phyloP scores from a whole-genome alignment of 1,140 invertebrate species.

The Zaprionus capensis region DNA sequence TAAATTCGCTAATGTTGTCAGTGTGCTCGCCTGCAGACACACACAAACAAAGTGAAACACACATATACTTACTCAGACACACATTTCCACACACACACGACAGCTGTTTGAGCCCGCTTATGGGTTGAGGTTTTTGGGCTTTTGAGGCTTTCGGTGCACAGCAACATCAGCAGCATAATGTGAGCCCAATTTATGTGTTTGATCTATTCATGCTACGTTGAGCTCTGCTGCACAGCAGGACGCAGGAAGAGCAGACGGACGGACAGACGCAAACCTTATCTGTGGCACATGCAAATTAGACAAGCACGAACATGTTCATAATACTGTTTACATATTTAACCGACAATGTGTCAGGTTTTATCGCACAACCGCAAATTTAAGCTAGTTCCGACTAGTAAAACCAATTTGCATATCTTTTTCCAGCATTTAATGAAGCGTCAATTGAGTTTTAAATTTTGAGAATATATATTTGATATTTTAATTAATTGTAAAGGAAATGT shows the following conservation, averaged over 20 bases:
- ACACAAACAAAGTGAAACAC: background rate
- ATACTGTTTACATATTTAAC: slow-evolving; percentile 58
- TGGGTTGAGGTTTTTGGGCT: slow-evolving; percentile 4
- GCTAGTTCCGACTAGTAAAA: slow-evolving; percentile 6
- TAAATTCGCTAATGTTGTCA: slow-evolving; percentile 47
- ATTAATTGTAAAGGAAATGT: background rate
- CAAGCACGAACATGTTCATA: slow-evolving; percentile 41
- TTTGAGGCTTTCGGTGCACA: slow-evolving; percentile 9
- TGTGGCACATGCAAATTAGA: slow-evolving; percentile 65
- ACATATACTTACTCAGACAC: background rate
- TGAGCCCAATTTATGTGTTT: slow-evolving; percentile 67
- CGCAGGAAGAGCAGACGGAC: background rate
- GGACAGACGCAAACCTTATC: slow-evolving; percentile 45
- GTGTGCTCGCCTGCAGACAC: slow-evolving; percentile 25
- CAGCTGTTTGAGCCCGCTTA: slow-evolving; percentile 1
- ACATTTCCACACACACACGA: background rate
- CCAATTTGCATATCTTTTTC: background rate
- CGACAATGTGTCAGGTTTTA: slow-evolving; percentile 35
- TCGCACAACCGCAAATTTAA: slow-evolving; percentile 23
- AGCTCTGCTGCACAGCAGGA: slow-evolving; percentile 34
- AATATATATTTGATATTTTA: background rate
- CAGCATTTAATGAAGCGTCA: background rate
- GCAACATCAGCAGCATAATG: background rate
- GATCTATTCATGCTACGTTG: slow-evolving; percentile 76
- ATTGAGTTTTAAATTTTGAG: background rate